Conservation (phyloP, 2,888 invertebrate species). For the Gastracanthus pulcherrimus region DNA sequence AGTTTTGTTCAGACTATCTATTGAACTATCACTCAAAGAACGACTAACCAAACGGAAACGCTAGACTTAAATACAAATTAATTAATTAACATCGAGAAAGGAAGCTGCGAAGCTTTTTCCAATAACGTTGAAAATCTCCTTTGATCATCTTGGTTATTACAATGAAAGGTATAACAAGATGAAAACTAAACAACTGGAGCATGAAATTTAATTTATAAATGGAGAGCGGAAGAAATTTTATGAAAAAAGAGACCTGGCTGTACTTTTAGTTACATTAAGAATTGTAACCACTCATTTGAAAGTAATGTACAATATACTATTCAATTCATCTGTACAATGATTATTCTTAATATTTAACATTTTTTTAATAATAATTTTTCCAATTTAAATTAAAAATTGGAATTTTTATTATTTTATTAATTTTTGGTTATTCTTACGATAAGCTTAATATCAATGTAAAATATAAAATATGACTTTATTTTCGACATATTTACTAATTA, state of each 20-base stretch:
- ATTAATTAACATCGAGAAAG: conserved; percentile 15
- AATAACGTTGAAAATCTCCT: neutral
- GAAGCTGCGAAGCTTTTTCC: neutral
- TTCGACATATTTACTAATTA: no score
- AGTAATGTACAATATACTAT: no score
- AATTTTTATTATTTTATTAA: no score
- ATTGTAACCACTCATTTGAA: no score
- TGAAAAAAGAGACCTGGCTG: neutral
- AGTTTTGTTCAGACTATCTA: neutral
- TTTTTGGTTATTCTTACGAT: no score
- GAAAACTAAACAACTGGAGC: conserved; percentile 9
- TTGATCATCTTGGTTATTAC: conserved; percentile 12
- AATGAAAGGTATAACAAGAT: neutral
- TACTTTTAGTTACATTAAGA: no score
- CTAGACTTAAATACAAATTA: conserved; percentile 7
- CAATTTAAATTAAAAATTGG: no score
- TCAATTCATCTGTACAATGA: no score
- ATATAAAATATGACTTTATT: no score
- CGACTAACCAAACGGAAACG: neutral
- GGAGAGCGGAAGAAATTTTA: neutral
- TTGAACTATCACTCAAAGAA: neutral
- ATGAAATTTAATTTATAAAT: conserved; percentile 20
- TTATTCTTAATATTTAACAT: no score
- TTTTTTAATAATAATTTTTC: neutral
- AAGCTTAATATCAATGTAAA: no score